Percentiles rank a stretch among this genome's conserved stretches.
Evolutionary conservation across 2,113 vertebrate genomes (phyloP).

Genomic region (Zeus faber): DNA sequence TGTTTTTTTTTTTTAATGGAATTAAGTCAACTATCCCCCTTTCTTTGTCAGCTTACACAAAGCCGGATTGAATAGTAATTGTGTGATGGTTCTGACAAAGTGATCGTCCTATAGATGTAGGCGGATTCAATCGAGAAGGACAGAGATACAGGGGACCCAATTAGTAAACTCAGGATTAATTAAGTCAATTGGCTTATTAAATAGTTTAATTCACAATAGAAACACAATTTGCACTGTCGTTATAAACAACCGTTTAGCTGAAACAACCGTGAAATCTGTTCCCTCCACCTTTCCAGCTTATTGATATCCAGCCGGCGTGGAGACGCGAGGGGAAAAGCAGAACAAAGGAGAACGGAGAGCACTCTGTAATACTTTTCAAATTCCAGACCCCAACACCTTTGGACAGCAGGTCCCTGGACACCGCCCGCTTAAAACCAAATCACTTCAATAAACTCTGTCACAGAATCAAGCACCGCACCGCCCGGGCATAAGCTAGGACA

Average conservation of each 20-base stretch:
- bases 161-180: slow-evolving; percentile 43
- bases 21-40: slow-evolving; percentile 40
- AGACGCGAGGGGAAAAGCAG: neutral
- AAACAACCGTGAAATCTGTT: neutral
- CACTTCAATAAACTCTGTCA: slow-evolving; percentile 61
- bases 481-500: slow-evolving; percentile 47
- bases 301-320: neutral
- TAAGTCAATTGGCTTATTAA: slow-evolving; percentile 25
- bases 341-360: slow-evolving; percentile 48
- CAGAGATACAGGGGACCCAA: slow-evolving; percentile 36
- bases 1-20: slow-evolving; percentile 37
- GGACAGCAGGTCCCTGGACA: slow-evolving; percentile 64
- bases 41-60: slow-evolving; percentile 44
- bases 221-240: neutral
- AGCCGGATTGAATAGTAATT: slow-evolving; percentile 28
- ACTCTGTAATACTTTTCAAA: slow-evolving; percentile 37
- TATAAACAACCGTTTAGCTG: neutral
- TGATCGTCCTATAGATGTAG: slow-evolving; percentile 2
- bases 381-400: slow-evolving; percentile 50
- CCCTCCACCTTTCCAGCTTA: neutral
- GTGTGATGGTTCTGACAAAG: slow-evolving; percentile 7
- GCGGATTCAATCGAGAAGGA: slow-evolving; percentile 35
- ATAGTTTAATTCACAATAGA: slow-evolving; percentile 9
- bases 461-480: slow-evolving; percentile 37
- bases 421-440: slow-evolving; percentile 55